Conservation (phyloP, 1,140 invertebrate species). For the Leptestheria dahalacensis region DNA sequence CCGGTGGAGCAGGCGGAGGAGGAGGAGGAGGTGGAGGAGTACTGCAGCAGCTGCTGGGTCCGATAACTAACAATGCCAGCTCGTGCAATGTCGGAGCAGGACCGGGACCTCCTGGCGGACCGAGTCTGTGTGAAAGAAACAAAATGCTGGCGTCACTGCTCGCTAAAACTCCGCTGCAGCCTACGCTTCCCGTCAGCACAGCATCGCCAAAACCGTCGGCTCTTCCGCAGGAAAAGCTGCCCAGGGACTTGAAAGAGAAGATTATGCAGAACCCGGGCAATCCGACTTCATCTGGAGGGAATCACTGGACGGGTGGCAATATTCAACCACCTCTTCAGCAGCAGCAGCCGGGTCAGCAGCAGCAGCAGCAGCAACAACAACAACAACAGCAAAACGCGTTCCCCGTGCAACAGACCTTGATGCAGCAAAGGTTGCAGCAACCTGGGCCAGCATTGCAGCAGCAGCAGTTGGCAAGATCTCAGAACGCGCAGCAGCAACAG, state of each 20-base stretch:
- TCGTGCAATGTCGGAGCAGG: conserved; percentile 10
- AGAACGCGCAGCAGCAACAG: conserved; percentile 15
- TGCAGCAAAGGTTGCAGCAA: conserved; percentile 20
- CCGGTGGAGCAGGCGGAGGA: conserved; percentile 17
- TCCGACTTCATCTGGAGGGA: conserved; percentile 6
- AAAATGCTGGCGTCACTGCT: conserved; percentile 69
- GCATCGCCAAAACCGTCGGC: conserved; percentile 24
- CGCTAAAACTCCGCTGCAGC: conserved; percentile 56
- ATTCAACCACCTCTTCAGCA: conserved; percentile 8
- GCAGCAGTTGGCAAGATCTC: conserved; percentile 3
- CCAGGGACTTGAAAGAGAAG: conserved; percentile 23
- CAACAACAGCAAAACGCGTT: conserved; percentile 10
- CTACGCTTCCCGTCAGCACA: conserved; percentile 34
- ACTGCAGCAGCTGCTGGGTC: conserved; percentile 26
- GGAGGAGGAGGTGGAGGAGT: conserved; percentile 33
- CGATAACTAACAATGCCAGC: conserved; percentile 6
- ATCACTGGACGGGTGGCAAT: conserved; percentile 13
- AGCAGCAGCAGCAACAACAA: conserved; percentile 4
- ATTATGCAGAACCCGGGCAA: conserved; percentile 17
- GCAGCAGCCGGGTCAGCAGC: conserved; percentile 14
- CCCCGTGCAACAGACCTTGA: neutral
- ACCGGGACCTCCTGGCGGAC: neutral
- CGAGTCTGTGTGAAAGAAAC: conserved; percentile 51
- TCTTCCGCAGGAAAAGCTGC: conserved; percentile 25
- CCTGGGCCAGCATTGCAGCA: conserved; percentile 12